phyloP scores from a whole-genome alignment of 1,140 invertebrate species.

The Lutraria rhynchaena region DNA sequence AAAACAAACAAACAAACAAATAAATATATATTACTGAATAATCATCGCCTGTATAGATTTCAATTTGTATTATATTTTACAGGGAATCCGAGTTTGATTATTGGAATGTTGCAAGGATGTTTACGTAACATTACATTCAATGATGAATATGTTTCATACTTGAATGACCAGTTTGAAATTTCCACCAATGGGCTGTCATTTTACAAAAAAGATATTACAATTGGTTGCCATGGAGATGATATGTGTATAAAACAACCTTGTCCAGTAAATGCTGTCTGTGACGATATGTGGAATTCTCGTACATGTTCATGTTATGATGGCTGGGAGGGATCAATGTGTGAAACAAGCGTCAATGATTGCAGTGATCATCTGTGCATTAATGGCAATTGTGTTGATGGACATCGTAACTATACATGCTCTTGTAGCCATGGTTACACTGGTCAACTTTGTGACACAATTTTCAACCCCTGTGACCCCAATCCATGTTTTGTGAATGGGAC shows the following conservation, averaged over 20 bases:
- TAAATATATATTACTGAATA: no score
- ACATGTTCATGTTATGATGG: conserved; percentile 71
- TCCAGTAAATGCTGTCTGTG: conserved; percentile 86
- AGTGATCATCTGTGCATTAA: conserved; percentile 26
- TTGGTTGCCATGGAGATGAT: conserved; percentile 85
- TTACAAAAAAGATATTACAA: conserved; percentile 26
- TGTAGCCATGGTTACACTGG: conserved; percentile 73
- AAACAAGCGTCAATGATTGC: conserved; percentile 59
- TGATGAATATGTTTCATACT: conserved; percentile 58
- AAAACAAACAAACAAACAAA: no score
- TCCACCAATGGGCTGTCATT: conserved; percentile 51
- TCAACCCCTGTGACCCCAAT: conserved; percentile 47
- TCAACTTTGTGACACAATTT: conserved; percentile 42
- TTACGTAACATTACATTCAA: conserved; percentile 70
- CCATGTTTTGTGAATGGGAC: conserved; percentile 60
- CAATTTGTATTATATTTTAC: no score
- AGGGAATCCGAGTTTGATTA: conserved; percentile 46
- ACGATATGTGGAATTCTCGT: conserved; percentile 69
- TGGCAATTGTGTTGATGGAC: conserved; percentile 54
- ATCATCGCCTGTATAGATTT: no score
- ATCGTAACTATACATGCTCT: conserved; percentile 41
- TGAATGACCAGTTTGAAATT: conserved; percentile 12
- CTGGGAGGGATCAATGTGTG: conserved; percentile 53
- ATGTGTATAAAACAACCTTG: conserved; percentile 67
- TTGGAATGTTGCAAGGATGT: conserved; percentile 73